Conservation (phyloP, 2,113 vertebrate genomes). For the Burhinus bistriatus region DNA sequence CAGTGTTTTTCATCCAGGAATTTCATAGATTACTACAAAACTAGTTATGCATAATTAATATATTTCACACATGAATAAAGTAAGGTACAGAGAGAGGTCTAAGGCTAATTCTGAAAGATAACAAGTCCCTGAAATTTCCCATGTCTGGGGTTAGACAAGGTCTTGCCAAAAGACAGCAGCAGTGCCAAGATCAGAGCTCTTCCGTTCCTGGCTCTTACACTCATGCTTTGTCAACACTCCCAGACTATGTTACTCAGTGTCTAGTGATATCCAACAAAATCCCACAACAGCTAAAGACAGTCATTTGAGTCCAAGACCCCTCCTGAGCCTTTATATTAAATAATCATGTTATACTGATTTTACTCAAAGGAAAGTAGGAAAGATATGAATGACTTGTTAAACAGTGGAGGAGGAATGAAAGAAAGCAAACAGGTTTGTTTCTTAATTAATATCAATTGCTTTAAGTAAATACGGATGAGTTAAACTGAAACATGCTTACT, state of each 20-base stretch:
- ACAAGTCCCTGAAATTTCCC: not conserved
- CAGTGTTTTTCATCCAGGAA: not conserved
- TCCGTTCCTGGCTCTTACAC: not conserved
- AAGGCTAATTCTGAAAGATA: not conserved
- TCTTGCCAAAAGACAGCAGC: not conserved
- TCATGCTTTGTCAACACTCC: not conserved
- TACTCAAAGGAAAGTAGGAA: not conserved
- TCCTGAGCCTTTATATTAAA: not conserved
- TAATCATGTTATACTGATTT: not conserved
- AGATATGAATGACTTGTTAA: not conserved
- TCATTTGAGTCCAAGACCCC: not conserved
- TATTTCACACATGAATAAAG: not conserved
- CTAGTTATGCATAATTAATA: not conserved
- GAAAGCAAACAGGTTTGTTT: not conserved
- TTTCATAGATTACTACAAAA: not conserved
- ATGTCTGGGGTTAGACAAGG: not conserved
- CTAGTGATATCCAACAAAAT: not conserved
- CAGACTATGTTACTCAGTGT: not conserved
- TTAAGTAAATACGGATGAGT: not conserved
- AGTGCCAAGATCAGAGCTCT: not conserved
- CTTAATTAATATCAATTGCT: not conserved
- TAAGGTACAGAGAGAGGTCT: not conserved
- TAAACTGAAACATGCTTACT: not conserved
- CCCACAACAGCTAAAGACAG: not conserved
- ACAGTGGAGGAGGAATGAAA: not conserved